Percentiles rank a stretch among this genome's conserved stretches.
phyloP scores from a whole-genome alignment of 2,888 invertebrate genomes.

The Limenitis camilla region DNA sequence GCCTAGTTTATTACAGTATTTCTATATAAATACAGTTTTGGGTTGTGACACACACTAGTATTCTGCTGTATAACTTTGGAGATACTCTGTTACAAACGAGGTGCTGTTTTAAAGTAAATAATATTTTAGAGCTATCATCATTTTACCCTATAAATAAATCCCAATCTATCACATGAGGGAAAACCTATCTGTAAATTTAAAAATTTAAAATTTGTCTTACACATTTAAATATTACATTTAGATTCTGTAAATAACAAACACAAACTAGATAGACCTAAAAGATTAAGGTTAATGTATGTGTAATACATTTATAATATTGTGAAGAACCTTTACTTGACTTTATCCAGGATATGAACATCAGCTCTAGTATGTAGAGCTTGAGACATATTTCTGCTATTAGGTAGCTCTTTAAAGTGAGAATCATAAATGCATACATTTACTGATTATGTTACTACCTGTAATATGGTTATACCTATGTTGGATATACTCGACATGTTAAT shows the following conservation, averaged over 20 bases:
- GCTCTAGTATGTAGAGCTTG: conserved; percentile 21
- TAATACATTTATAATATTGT: conserved; percentile 14
- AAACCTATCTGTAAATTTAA: too few relatives aligned
- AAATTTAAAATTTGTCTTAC: conserved; percentile 17
- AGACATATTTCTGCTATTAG: conserved; percentile 29
- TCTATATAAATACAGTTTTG: too few relatives aligned
- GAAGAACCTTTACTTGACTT: conserved; percentile 9
- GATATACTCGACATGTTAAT: conserved; percentile 43
- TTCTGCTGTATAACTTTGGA: too few relatives aligned
- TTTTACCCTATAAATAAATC: too few relatives aligned
- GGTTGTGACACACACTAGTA: too few relatives aligned
- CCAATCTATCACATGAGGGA: too few relatives aligned
- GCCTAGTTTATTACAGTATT: too few relatives aligned
- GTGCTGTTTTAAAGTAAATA: too few relatives aligned
- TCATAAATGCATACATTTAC: conserved; percentile 44
- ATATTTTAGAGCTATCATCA: too few relatives aligned
- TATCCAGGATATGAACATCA: conserved; percentile 27
- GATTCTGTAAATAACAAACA: conserved; percentile 18
- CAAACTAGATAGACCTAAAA: conserved; percentile 18
- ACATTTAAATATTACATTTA: conserved; percentile 27
- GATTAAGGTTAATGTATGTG: conserved; percentile 24
- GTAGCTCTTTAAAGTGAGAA: conserved; percentile 44
- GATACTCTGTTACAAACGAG: too few relatives aligned
- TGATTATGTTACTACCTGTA: conserved; percentile 55
- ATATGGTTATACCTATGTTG: conserved; percentile 49